phyloP scores from a whole-genome alignment of 1,140 invertebrate species.

The Drosophila parabipectinata region DNA sequence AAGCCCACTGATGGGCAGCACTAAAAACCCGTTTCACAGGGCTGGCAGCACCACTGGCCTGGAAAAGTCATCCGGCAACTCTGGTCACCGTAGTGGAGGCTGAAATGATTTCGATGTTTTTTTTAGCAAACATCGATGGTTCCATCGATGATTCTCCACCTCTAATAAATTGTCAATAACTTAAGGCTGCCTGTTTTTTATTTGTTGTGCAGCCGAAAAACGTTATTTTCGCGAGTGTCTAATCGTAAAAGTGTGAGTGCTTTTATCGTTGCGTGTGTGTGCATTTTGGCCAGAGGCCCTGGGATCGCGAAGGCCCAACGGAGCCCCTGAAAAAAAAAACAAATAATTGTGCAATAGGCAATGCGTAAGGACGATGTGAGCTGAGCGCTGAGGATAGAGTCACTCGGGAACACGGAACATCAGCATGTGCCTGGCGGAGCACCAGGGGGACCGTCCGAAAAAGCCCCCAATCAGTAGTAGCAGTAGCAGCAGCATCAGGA shows the following conservation, averaged over 20 bases:
- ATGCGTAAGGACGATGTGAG: slow-evolving; percentile 71
- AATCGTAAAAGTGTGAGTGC: background rate
- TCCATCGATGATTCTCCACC: background rate
- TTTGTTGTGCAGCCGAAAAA: slow-evolving; percentile 43
- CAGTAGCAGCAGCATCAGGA: slow-evolving; percentile 30
- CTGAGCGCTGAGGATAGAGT: slow-evolving; percentile 41
- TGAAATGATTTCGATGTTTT: too few relatives aligned
- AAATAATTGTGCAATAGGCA: slow-evolving; percentile 64
- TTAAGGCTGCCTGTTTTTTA: slow-evolving; percentile 2
- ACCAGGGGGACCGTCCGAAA: slow-evolving; percentile 46
- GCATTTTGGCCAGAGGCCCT: slow-evolving; percentile 32
- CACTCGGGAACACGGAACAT: slow-evolving; percentile 50
- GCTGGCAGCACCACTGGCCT: too few relatives aligned
- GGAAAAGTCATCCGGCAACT: too few relatives aligned
- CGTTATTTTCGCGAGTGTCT: slow-evolving; percentile 2
- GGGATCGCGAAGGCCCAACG: slow-evolving; percentile 12
- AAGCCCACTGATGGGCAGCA: too few relatives aligned
- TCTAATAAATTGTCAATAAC: slow-evolving; percentile 35
- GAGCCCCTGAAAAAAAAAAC: background rate
- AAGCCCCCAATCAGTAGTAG: slow-evolving; percentile 14
- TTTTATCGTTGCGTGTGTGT: slow-evolving; percentile 48
- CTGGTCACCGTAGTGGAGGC: too few relatives aligned
- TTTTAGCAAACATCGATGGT: too few relatives aligned
- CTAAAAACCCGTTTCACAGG: too few relatives aligned
- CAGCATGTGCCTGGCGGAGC: slow-evolving; percentile 75